These are phyloP conservation scores for Natator depressus DNA, from an alignment of 2,113 vertebrate species.

Conservation along the genomic window DNA sequence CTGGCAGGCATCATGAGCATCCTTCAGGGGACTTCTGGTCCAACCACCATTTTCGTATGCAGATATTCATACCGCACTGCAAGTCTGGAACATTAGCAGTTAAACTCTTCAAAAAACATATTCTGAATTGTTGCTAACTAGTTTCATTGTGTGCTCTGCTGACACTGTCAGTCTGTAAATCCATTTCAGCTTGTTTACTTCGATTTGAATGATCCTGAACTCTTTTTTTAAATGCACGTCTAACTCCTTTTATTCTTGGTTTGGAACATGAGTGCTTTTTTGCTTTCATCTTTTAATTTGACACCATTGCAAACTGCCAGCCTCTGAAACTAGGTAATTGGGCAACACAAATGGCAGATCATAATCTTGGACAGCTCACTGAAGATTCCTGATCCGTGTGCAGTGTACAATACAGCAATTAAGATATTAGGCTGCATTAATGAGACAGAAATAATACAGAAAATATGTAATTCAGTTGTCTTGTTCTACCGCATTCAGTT, in stretches of 20 bases:
- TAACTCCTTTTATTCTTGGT: neutral
- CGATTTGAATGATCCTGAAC: neutral
- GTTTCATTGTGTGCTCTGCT: neutral
- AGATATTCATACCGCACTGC: neutral
- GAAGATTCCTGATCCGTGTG: neutral
- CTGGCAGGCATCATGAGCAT: neutral
- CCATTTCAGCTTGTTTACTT: neutral
- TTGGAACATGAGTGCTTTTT: neutral
- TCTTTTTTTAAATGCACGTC: neutral
- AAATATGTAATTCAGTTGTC: neutral
- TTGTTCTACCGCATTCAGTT: neutral
- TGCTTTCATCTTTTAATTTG: neutral
- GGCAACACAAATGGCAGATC: neutral
- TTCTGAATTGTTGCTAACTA: neutral
- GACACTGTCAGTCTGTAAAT: neutral
- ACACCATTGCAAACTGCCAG: neutral
- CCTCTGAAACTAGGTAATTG: neutral
- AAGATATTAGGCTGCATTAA: neutral
- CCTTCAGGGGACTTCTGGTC: neutral
- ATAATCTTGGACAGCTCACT: neutral
- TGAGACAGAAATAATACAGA: neutral
- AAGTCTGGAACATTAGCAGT: neutral
- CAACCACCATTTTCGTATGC: neutral
- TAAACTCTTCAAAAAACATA: neutral
- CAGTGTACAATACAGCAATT: neutral